Percentiles rank a stretch among this genome's conserved stretches.
phyloP scores from a whole-genome alignment of 1,140 invertebrate species.

The Zaprionus capensis region DNA sequence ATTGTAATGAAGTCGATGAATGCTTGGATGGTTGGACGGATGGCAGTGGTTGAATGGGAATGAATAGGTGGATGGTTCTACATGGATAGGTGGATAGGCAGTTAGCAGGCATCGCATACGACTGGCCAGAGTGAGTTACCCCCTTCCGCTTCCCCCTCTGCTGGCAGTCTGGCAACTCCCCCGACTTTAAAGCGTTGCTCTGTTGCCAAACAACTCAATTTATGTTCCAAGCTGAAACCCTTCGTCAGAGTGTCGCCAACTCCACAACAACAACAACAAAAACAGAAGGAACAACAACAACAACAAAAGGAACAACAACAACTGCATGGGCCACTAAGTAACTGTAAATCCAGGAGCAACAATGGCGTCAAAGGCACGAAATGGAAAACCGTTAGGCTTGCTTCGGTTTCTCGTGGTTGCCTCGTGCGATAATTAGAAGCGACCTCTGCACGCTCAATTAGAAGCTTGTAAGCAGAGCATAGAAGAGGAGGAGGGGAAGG shows the following conservation, averaged over 20 bases:
- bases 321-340: constrained; percentile 16
- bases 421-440: constrained; percentile 79
- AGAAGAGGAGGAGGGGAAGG: not conserved
- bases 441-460: constrained; percentile 78
- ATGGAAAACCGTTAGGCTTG: constrained; percentile 62
- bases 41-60: constrained; percentile 8
- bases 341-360: constrained; percentile 46
- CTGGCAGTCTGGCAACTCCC: constrained; percentile 16
- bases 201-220: constrained; percentile 68
- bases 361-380: constrained; percentile 73
- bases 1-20: constrained; percentile 70
- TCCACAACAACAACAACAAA: constrained; percentile 9
- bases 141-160: constrained; percentile 6
- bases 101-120: constrained; percentile 28
- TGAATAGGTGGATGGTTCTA: not conserved
- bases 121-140: constrained; percentile 1
- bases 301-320: not conserved
- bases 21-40: constrained; percentile 45
- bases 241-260: constrained; percentile 60
- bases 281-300: not conserved
- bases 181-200: constrained; percentile 66
- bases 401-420: constrained; percentile 42
- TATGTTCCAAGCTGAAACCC: constrained; percentile 53
- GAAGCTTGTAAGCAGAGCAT: constrained; percentile 64
- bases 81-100: constrained; percentile 26